Evolutionary conservation across 1,140 invertebrate genomes (phyloP).

Genomic region (Lepidurus apus): DNA sequence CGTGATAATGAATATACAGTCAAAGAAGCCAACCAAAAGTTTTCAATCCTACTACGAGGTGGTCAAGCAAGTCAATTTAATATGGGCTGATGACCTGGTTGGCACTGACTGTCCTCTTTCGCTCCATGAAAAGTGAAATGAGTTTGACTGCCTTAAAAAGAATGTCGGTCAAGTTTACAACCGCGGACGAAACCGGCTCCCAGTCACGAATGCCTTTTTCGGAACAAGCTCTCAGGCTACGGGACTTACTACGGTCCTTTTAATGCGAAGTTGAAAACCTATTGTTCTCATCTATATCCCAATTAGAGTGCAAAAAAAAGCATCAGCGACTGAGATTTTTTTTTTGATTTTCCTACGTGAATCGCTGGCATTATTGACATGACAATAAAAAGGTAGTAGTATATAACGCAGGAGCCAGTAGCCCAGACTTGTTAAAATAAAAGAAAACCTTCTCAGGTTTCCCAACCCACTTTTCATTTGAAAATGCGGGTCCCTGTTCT

Average conservation of each 20-base stretch:
- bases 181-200: neutral
- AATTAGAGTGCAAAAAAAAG: neutral
- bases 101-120: neutral
- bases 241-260: neutral
- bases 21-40: too few relatives aligned
- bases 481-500: neutral
- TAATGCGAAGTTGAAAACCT: neutral
- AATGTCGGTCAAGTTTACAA: constrained; percentile 22
- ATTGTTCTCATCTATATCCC: neutral
- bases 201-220: neutral
- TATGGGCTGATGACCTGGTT: neutral
- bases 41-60: neutral
- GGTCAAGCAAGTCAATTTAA: neutral
- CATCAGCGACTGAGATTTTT: too few relatives aligned
- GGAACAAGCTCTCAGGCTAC: neutral
- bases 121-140: constrained; percentile 6
- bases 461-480: neutral
- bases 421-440: too few relatives aligned
- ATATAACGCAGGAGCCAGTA: too few relatives aligned
- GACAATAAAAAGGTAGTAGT: too few relatives aligned
- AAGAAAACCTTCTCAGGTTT: too few relatives aligned
- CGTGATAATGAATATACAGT: too few relatives aligned
- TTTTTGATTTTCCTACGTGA: too few relatives aligned
- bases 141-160: constrained; percentile 6
- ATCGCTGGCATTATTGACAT: too few relatives aligned